phyloP scores from a whole-genome alignment of 2,888 invertebrate genomes.

The Anthrax anthrax region DNA sequence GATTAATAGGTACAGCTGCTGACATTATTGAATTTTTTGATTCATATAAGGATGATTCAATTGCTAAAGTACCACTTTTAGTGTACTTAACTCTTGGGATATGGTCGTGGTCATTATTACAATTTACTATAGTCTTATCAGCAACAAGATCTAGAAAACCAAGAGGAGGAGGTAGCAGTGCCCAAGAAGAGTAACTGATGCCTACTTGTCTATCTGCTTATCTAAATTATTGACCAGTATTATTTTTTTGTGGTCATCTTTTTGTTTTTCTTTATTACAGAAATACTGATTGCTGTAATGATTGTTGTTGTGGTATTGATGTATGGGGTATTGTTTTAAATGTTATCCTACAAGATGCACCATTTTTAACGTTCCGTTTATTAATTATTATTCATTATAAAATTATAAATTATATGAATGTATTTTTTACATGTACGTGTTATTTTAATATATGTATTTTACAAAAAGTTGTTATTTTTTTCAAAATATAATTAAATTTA shows the following conservation, averaged over 20 bases:
- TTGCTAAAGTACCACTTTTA: constrained; percentile 61
- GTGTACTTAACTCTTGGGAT: constrained; percentile 77
- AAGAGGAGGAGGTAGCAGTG: constrained; percentile 39
- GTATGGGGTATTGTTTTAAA: constrained; percentile 81
- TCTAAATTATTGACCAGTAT: not conserved
- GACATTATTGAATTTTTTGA: constrained; percentile 96
- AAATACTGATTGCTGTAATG: constrained; percentile 33
- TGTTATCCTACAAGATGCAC: constrained; percentile 74
- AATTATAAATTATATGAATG: constrained; percentile 88
- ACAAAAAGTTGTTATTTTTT: no score
- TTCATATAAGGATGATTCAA: constrained; percentile 81
- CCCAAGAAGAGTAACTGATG: constrained; percentile 22
- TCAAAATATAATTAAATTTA: no score
- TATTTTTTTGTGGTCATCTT: not conserved
- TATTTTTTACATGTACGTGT: constrained; percentile 86
- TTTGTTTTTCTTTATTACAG: constrained; percentile 2
- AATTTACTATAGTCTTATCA: constrained; percentile 87
- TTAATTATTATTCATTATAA: constrained; percentile 75
- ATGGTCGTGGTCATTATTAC: constrained; percentile 87
- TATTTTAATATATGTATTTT: not conserved
- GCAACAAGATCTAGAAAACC: constrained; percentile 71
- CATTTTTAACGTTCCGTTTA: constrained; percentile 73
- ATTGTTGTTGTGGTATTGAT: constrained; percentile 74
- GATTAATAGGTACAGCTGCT: constrained; percentile 64
- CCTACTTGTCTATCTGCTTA: not conserved